Evolutionary conservation across 2,888 invertebrate genomes (phyloP), one percentile per base, ranked within the genome.

Genomic region (Anthophora plumipes): DNA sequence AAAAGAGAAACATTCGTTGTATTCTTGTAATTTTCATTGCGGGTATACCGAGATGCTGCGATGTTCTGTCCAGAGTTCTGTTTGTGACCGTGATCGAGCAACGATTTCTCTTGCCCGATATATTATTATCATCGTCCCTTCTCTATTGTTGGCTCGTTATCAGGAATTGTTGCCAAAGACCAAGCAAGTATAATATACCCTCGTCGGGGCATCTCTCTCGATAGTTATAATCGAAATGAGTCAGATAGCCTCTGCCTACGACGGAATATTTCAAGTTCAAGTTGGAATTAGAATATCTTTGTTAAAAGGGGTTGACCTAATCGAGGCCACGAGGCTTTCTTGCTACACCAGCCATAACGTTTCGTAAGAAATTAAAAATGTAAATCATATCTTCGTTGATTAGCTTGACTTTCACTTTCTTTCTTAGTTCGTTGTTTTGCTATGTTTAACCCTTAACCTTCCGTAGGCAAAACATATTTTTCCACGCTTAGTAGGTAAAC

Each of bases 81-180:
- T 63, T n/a, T 63, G 37, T 52, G 48, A 9, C 43, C 67, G 50
- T 43, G 59, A 48, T 43, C 64, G 55, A 20, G 61, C 7, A 22
- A 3, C 52, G 22, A 25, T 64, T 66, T 25, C 66, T n/a, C 52
- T n/a, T 4, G 55, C 20, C 59, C 43, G 48, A 17, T 50, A 22
- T 43, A 67, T 79, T 43, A 67, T 79, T 60, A 70, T 54, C 25
- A 39, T 37, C 50, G 63, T 71, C 43, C 46, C 25, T 61, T 25
- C 71, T 77, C 71, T 77, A 59, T 77, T 72, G 68, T 72, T 80
- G 78, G 80, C 68, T 25, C 63, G 22, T 77, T 80, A 80, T 80
- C 77, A 61, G 57, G 20, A 77, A 63, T 50, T 46, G 60, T 54
- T 64, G 77, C 79, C 70, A 66, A 69, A 52, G 52, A 37, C 55